phyloP scores from a whole-genome alignment of 2,888 invertebrate species.

The Coelogynopora nodosa region DNA sequence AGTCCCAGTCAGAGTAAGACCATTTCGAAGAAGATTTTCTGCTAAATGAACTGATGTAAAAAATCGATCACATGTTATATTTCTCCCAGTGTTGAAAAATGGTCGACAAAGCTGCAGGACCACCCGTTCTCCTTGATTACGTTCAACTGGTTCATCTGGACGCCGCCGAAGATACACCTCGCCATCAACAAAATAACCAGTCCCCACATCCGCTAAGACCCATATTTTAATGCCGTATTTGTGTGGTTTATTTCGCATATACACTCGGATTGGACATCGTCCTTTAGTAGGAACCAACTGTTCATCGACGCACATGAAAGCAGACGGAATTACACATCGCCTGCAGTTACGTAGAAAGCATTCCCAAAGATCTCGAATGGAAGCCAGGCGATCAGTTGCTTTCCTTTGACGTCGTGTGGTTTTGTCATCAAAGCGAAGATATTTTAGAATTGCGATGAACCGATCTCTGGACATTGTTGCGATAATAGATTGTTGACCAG shows the following conservation, averaged over 20 bases:
- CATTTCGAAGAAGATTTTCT: slow-evolving; percentile 20
- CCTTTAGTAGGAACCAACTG: slow-evolving; percentile 17
- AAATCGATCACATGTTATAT: slow-evolving; percentile 15
- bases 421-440: neutral
- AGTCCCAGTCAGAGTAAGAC: slow-evolving; percentile 25
- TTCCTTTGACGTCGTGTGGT: neutral
- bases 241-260: neutral
- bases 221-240: neutral
- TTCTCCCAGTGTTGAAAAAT: slow-evolving; percentile 27
- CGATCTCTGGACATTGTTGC: neutral
- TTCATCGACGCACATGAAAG: neutral
- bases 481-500: neutral
- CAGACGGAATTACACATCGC: neutral
- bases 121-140: slow-evolving; percentile 21
- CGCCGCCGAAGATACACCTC: neutral
- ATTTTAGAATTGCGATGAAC: neutral
- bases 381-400: neutral
- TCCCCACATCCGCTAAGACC: slow-evolving; percentile 1
- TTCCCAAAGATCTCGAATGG: neutral
- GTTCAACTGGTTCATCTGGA: slow-evolving; percentile 27
- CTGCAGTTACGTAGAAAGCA: neutral
- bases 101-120: slow-evolving; percentile 23
- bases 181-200: slow-evolving; percentile 1
- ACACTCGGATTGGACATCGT: neutral
- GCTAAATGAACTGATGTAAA: slow-evolving; percentile 27